A percentile compares a stretch with the other conserved stretches of the same genome.
phyloP scores from a whole-genome alignment of 2,113 vertebrate genomes.

The Apus apus region DNA sequence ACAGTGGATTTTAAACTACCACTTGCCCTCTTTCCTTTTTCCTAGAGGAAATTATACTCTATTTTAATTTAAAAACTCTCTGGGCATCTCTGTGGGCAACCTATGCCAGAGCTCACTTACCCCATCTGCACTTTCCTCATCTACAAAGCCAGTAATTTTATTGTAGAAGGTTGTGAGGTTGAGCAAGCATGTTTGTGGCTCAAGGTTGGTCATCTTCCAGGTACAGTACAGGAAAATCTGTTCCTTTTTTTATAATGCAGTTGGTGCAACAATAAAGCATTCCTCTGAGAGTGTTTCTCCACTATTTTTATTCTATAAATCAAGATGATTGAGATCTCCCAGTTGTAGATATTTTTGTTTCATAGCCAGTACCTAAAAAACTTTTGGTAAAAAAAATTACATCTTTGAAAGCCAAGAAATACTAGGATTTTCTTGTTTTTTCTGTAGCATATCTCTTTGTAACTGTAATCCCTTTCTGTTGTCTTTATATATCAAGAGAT shows the following conservation, averaged over 20 bases:
- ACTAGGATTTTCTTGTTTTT: background rate
- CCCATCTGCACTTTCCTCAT: too few species aligned
- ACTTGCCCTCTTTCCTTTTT: too few species aligned
- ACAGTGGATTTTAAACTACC: too few species aligned
- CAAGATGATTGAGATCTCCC: background rate
- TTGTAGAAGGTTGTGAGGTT: background rate
- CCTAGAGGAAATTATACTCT: too few species aligned
- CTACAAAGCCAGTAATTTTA: too few species aligned
- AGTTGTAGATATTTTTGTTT: background rate
- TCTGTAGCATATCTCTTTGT: background rate
- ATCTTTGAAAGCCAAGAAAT: background rate
- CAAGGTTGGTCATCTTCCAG: conserved; percentile 47
- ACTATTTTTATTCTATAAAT: background rate
- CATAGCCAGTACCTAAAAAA: background rate
- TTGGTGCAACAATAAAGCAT: background rate
- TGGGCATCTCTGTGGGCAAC: too few species aligned
- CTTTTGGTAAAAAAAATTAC: background rate
- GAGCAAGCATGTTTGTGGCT: background rate
- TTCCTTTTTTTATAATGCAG: background rate
- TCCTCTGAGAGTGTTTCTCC: background rate
- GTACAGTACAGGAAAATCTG: background rate
- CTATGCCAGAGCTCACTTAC: too few species aligned
- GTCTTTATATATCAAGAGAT: background rate
- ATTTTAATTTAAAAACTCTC: too few species aligned
- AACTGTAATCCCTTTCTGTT: background rate